These are phyloP conservation scores for Drosophila aldrichi DNA, from an alignment of 2,888 invertebrate species.

Conservation along the genomic window DNA sequence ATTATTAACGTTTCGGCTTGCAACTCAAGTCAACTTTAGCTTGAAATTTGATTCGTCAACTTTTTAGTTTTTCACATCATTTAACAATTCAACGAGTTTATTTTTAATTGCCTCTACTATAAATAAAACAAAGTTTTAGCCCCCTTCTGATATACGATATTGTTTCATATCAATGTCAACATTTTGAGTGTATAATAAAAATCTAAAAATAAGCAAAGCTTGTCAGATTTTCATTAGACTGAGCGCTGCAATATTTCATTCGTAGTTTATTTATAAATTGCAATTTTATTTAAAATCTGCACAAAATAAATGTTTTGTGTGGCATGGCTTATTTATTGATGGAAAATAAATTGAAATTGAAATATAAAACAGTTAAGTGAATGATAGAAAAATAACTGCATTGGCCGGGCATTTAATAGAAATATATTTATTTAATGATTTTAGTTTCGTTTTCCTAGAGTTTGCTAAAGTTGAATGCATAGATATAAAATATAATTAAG, in stretches of 20 bases:
- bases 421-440: not conserved
- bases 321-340: slow-evolving; percentile 1
- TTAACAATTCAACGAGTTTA: not conserved
- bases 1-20: not conserved
- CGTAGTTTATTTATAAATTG: not conserved
- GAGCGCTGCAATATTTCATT: not conserved
- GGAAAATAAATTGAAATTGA: slow-evolving; percentile 1
- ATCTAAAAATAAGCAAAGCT: not conserved
- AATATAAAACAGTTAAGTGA: not conserved
- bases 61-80: not conserved
- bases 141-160: not conserved
- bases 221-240: not conserved
- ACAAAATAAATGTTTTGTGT: not conserved
- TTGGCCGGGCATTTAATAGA: not conserved
- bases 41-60: not conserved
- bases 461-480: not conserved
- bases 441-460: not conserved
- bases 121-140: not conserved
- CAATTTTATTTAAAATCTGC: not conserved
- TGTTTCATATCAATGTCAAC: not conserved
- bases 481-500: slow-evolving; percentile 5
- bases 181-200: not conserved
- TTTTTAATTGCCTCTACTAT: not conserved
- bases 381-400: not conserved
- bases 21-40: not conserved